A percentile compares a stretch with the other conserved stretches of the same genome.
phyloP scores from a whole-genome alignment of 2,888 invertebrate species.

The Epistrophe grossulariae region DNA sequence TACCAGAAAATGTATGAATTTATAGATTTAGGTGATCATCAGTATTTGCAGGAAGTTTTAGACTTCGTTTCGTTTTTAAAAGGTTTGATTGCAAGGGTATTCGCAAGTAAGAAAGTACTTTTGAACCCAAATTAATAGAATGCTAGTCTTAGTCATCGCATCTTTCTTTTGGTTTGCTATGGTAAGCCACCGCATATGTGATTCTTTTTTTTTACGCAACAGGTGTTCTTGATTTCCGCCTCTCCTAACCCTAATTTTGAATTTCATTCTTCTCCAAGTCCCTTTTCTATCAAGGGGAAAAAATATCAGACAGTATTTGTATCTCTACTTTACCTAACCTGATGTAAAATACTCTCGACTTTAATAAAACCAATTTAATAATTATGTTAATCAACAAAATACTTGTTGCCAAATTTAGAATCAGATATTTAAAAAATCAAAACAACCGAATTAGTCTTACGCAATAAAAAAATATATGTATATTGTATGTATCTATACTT shows the following conservation, averaged over 20 bases:
- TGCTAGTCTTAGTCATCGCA: too few species aligned
- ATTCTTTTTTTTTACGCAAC: background rate
- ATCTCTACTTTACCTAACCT: background rate
- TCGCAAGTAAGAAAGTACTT: too few species aligned
- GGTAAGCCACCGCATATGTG: background rate
- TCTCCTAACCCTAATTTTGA: background rate
- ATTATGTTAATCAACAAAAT: background rate
- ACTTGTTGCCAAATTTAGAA: conserved; percentile 26
- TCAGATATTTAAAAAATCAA: background rate
- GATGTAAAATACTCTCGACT: background rate
- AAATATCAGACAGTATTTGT: background rate
- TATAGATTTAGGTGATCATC: too few species aligned
- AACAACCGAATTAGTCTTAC: background rate
- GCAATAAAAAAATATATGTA: background rate
- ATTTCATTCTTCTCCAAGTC: background rate
- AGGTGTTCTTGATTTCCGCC: conserved; percentile 1
- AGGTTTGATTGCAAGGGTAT: too few species aligned
- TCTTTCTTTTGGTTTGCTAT: too few species aligned
- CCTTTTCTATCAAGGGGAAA: background rate
- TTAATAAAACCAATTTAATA: background rate
- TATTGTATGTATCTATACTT: background rate
- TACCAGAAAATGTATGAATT: too few species aligned
- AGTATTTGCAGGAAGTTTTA: too few species aligned
- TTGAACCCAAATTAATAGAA: too few species aligned
- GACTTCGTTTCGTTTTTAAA: too few species aligned